Percentiles rank a stretch among this genome's conserved stretches.
Evolutionary conservation across 2,888 invertebrate species (phyloP).

Genomic region (Stenchaetothrips biformis): DNA sequence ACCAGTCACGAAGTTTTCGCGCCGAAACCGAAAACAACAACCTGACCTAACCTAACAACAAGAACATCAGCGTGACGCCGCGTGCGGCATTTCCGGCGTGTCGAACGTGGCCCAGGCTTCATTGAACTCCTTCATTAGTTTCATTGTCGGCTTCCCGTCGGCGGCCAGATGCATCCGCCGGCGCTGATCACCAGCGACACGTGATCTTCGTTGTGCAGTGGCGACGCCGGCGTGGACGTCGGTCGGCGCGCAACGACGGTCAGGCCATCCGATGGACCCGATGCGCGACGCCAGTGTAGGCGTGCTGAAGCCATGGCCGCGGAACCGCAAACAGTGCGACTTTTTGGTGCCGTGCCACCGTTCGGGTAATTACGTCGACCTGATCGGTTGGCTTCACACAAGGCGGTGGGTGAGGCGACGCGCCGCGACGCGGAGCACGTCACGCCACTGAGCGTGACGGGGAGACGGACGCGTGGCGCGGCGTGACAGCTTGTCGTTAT

Average conservation of each 20-base stretch:
- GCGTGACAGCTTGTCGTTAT: slow-evolving; percentile 22
- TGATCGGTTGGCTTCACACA: slow-evolving; percentile 20
- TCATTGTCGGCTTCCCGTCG: slow-evolving; percentile 9
- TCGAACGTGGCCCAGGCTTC: not conserved
- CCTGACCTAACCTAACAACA: no score
- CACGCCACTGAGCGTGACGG: not conserved
- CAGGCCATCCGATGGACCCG: no score
- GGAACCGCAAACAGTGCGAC: not conserved
- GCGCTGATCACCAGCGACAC: no score
- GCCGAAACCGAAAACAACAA: no score
- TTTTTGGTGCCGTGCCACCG: not conserved
- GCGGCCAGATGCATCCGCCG: not conserved
- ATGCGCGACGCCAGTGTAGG: no score
- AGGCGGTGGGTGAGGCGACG: not conserved
- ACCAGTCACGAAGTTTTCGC: no score
- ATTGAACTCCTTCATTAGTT: slow-evolving; percentile 22
- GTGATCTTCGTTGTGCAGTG: no score
- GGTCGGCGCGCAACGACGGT: no score
- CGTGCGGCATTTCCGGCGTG: not conserved
- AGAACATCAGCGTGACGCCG: no score
- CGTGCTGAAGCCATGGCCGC: no score
- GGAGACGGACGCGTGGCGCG: not conserved
- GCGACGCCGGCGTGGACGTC: no score
- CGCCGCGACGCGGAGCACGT: not conserved
- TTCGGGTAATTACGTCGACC: not conserved